phyloP scores from a whole-genome alignment of 2,113 vertebrate genomes.

The Halichoerus grypus region DNA sequence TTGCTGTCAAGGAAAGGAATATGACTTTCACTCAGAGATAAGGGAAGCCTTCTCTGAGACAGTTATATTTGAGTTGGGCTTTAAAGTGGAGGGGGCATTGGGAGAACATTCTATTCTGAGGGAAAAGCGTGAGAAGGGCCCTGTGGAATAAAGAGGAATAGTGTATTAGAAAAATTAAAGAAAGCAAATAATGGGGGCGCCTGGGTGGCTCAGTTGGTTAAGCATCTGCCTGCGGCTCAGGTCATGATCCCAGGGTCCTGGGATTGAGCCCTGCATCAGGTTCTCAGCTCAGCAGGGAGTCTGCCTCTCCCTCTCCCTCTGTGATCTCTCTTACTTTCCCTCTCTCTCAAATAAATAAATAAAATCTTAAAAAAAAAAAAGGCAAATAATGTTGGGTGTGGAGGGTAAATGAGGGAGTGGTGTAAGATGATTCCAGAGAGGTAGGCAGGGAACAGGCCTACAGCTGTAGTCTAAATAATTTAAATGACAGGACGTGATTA shows the following conservation, averaged over 20 bases:
- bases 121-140: background rate
- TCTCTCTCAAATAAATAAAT: background rate
- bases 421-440: background rate
- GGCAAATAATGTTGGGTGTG: background rate
- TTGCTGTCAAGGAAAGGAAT: conserved; percentile 9
- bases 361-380: background rate
- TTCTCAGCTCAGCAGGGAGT: background rate
- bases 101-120: background rate
- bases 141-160: background rate
- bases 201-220: background rate
- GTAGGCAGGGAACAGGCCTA: background rate
- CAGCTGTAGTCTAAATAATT: background rate
- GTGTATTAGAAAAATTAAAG: background rate
- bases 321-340: background rate
- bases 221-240: background rate
- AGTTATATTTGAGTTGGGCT: background rate
- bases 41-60: background rate
- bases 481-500: background rate
- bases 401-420: background rate
- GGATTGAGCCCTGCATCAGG: background rate
- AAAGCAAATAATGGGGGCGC: background rate
- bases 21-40: background rate
- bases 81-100: background rate
- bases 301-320: background rate
- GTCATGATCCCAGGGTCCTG: background rate